Conservation (phyloP, 2,113 vertebrate species). For the Chaetops frenatus region DNA sequence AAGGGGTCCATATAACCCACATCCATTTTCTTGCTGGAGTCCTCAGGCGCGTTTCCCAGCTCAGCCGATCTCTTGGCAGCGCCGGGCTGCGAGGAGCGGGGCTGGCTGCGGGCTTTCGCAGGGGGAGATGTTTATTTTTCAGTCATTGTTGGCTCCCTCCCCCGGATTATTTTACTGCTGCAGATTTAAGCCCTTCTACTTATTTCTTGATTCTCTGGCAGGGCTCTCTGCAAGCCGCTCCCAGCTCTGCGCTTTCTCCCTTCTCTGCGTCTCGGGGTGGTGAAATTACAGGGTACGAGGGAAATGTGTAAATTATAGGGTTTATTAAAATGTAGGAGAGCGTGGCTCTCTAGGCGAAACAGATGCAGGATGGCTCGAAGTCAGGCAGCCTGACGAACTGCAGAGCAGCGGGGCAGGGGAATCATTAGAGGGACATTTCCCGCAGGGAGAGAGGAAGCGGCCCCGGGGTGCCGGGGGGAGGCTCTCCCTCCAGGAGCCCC, state of each 20-base stretch:
- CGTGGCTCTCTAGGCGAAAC: conserved; percentile 41
- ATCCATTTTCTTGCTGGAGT: neutral
- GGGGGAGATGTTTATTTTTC: conserved; percentile 66
- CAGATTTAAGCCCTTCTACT: conserved; percentile 43
- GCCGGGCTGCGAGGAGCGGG: neutral
- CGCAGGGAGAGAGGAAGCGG: conserved; percentile 33
- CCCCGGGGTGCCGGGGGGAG: neutral
- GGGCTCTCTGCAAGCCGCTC: neutral
- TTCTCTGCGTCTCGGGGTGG: conserved; percentile 23
- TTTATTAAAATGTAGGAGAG: conserved; percentile 57
- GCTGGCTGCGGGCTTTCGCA: neutral
- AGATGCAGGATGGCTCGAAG: conserved; percentile 46
- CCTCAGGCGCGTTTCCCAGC: neutral
- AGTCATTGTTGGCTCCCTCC: conserved; percentile 65
- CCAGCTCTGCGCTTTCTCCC: conserved; percentile 62
- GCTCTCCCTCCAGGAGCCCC: neutral
- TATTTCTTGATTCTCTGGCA: conserved; percentile 48
- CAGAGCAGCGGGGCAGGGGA: conserved; percentile 44
- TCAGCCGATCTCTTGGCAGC: conserved; percentile 32
- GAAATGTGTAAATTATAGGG: conserved; percentile 72
- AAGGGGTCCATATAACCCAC: conserved; percentile 36
- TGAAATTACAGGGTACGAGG: conserved; percentile 66
- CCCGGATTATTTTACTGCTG: conserved; percentile 65
- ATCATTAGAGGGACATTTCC: conserved; percentile 42
- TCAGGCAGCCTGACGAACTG: conserved; percentile 46